Conservation (phyloP, 23 tunicate species). For the Diplosoma virens region DNA sequence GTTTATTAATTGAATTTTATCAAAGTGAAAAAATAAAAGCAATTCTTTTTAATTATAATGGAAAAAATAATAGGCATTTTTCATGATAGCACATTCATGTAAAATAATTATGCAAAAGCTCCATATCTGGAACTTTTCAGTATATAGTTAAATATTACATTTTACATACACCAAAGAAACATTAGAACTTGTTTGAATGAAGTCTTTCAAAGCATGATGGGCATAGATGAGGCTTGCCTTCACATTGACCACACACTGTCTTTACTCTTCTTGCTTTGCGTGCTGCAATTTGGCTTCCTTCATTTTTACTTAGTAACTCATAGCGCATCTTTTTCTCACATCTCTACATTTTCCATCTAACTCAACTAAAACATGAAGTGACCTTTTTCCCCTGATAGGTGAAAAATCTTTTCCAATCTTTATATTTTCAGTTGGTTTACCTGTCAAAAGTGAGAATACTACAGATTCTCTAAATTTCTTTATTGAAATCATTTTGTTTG, state of each 20-base stretch:
- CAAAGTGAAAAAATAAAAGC: too few relatives aligned
- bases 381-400: not conserved
- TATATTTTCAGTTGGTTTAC: not conserved
- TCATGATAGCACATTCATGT: too few relatives aligned
- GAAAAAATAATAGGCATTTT: too few relatives aligned
- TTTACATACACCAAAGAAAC: too few relatives aligned
- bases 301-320: not conserved
- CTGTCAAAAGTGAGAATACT: not conserved
- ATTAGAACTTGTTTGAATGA: too few relatives aligned
- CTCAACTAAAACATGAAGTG: not conserved
- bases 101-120: too few relatives aligned
- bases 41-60: too few relatives aligned
- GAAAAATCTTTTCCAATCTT: too few relatives aligned
- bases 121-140: too few relatives aligned
- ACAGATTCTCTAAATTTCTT: not conserved
- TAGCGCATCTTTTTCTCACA: not conserved
- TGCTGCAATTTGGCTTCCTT: not conserved
- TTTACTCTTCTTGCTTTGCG: too few relatives aligned
- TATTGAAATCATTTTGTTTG: not conserved
- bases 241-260: not conserved
- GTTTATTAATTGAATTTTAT: too few relatives aligned
- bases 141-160: too few relatives aligned
- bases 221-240: not conserved
- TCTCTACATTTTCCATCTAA: not conserved
- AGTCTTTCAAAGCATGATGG: not conserved